Evolutionary conservation across 2,888 invertebrate genomes (phyloP), one percentile per base, ranked within the genome.

Genomic region (Tetranychus piercei): DNA sequence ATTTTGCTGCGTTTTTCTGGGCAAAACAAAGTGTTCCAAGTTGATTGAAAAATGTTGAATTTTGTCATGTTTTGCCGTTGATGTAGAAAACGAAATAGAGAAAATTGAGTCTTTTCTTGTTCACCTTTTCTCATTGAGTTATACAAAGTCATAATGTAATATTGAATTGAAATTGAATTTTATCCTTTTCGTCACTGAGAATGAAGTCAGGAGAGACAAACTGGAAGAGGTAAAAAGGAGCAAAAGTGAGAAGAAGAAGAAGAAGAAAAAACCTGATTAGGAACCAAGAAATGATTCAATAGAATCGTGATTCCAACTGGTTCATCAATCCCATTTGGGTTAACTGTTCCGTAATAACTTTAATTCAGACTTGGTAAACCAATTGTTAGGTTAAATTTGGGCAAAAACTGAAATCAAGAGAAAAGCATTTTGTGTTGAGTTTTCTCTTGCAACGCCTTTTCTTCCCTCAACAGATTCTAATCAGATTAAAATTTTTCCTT

Each of bases 261-360:
- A 23, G 34, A 34, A 4, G 34, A 34, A 34, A 34, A 55, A 55
- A 55, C 55, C 55, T 55, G 55, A 55, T 55, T 55, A 55, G 55
- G 15, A 55, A 55, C 55, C 55, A 55, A 15, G 55, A 15, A 55
- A 55, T 55, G 55, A 55, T 55, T 55, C 55, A 9, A 55, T 55
- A 15, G 55, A 55, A 55, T 55, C 55, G 55, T 55, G 55, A 55
- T 15, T 55, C 15, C 11, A 9, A 55, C 55, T 55, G 55, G 55
- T 55, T 55, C 55, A 55, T 55, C 55, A 55, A 55, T 55, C 55
- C 55, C 15, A 55, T 55, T 55, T 15, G 55, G 55, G 55, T 55
- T 55, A 55, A 55, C 55, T 55, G 55, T 55, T 55, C 55, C 55
- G 55, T 55, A 55, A 55, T 55, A 55, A 55, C 55, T 55, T 55